Percentiles rank a stretch among this genome's conserved stretches.
Conservation (phyloP, 1,140 invertebrate species). For the Bombus waltoni region DNA sequence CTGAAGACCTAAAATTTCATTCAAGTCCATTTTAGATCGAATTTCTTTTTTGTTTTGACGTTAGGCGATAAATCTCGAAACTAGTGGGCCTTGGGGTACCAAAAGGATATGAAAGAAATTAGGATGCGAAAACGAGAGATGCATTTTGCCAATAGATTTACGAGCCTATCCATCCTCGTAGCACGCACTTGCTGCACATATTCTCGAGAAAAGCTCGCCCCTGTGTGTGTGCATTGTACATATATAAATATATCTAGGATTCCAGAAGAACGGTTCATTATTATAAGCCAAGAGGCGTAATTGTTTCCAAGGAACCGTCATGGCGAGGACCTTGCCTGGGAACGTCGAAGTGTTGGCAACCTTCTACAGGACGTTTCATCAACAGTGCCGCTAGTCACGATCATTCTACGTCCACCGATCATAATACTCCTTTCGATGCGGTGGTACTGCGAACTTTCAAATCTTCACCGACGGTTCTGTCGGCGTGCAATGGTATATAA, state of each 20-base stretch:
- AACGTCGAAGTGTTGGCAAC: constrained; percentile 70
- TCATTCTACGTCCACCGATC: constrained; percentile 45
- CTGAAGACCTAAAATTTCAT: background rate
- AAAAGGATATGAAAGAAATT: constrained; percentile 31
- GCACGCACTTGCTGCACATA: constrained; percentile 52
- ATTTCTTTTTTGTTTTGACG: constrained; percentile 45
- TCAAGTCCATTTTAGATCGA: background rate
- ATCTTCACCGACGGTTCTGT: constrained; percentile 5
- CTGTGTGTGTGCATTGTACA: constrained; percentile 10
- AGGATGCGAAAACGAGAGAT: constrained; percentile 61
- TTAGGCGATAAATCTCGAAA: constrained; percentile 61
- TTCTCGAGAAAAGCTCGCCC: constrained; percentile 47
- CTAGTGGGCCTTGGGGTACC: constrained; percentile 20
- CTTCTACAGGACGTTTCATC: constrained; percentile 69
- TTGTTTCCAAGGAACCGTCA: constrained; percentile 78
- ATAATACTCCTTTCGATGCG: constrained; percentile 31
- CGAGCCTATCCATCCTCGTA: constrained; percentile 75
- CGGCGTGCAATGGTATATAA: background rate
- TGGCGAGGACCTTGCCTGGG: constrained; percentile 77
- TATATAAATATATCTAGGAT: constrained; percentile 57
- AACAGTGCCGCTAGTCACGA: constrained; percentile 71
- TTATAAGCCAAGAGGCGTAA: constrained; percentile 76
- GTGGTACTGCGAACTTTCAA: constrained; percentile 21
- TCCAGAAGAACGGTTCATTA: constrained; percentile 74
- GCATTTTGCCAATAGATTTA: constrained; percentile 73